Evolutionary conservation across 2,888 invertebrate species (phyloP), one percentile per base, ranked within the genome.

Genomic region (Ophioninae sp.): DNA sequence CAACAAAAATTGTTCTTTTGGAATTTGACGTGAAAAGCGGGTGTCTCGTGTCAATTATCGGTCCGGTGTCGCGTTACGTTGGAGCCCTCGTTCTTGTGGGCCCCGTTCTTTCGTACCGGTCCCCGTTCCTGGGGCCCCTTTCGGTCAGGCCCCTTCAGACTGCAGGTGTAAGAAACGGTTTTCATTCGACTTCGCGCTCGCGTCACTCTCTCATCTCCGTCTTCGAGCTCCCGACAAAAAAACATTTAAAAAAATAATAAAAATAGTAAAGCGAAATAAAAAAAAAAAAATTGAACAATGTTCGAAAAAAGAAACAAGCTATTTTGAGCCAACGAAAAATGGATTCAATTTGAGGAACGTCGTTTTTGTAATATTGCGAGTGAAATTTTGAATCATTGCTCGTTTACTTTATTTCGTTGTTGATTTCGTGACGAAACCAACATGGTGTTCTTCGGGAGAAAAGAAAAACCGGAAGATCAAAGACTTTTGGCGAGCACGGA

Each of bases 401-500:
- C 61, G n/a, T 75, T 75, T 59, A 37, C n/a, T 7, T 56, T 41
- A 21, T 70, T 74, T 30, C 30, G 30, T 30, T 17, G 6, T 67
- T 73, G 30, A 10, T 74, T 64, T 65, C 17, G 30, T 6, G 7
- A 5, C 10, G 41, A 67, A 62, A 79, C 73, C 73, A 87, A 87
- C 78, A 92, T 92, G 91, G 91, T 92, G 64, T 89, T 91, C 85
- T 91, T 92, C 72, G 91, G 91, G 13, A 90, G 90, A 59, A 93
- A 93, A 85, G 90, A 92, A 68, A 92, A 90, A 74, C 83, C 89
- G 57, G 92, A 91, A 39, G 91, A 92, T 82, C 91, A 91, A 50
- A 89, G 90, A 69, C 87, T 93, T 21, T 82, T 93, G 74, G 92
- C 87, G 50, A 93, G 92, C 86, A 91, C 87, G 86, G 92, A 93